phyloP scores from a whole-genome alignment of 1,140 invertebrate genomes.

The Achroia grisella region DNA sequence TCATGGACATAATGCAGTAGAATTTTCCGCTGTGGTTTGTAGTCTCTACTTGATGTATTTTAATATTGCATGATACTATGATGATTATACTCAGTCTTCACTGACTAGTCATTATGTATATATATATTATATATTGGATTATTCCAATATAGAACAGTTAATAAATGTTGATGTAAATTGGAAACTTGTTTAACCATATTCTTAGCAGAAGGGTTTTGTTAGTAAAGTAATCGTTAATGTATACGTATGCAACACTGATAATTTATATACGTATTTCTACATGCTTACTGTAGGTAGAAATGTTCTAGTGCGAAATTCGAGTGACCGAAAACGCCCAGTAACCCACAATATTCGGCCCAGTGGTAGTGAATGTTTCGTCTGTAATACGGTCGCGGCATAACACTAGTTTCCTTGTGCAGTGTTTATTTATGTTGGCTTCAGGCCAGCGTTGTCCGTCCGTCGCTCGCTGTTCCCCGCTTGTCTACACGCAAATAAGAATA shows the following conservation, averaged over 20 bases:
- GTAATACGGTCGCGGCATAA: conserved; percentile 70
- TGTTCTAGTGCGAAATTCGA: conserved; percentile 14
- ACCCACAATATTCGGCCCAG: conserved; percentile 68
- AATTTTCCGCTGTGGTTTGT: too few relatives aligned
- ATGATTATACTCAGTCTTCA: too few relatives aligned
- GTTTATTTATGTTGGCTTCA: conserved; percentile 65
- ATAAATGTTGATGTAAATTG: conserved; percentile 1
- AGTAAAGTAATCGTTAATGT: background rate
- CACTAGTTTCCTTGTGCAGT: conserved; percentile 72
- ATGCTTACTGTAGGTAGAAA: too few relatives aligned
- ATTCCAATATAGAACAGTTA: too few relatives aligned
- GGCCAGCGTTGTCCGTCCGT: conserved; percentile 62
- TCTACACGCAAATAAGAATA: conserved; percentile 53
- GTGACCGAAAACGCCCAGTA: conserved; percentile 49
- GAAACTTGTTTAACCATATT: conserved; percentile 2
- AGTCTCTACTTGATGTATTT: too few relatives aligned
- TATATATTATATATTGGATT: too few relatives aligned
- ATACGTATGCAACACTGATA: background rate
- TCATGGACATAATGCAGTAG: too few relatives aligned
- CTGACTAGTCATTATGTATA: too few relatives aligned
- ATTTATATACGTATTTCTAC: too few relatives aligned
- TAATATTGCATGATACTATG: too few relatives aligned
- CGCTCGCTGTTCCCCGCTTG: conserved; percentile 36
- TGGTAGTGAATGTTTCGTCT: conserved; percentile 70
- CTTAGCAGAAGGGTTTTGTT: background rate